These are phyloP conservation scores for Catharus minimus DNA, from an alignment of 2,113 vertebrate species.

Conservation along the genomic window DNA sequence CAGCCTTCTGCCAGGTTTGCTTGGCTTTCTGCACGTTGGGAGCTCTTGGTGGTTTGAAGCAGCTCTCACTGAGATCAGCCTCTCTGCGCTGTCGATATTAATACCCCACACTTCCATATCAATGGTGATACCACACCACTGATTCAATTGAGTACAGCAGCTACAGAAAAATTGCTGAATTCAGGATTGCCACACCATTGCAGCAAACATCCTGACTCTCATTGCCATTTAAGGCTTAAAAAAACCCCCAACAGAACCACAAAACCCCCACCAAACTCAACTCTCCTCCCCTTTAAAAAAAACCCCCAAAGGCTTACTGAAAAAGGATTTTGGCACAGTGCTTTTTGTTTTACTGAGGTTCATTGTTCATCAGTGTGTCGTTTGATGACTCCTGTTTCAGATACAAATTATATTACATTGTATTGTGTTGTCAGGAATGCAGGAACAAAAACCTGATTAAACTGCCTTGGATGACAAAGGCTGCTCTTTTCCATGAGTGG, in stretches of 20 bases:
- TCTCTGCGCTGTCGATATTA: not conserved
- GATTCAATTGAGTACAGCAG: not conserved
- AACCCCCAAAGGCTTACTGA: not conserved
- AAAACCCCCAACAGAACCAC: not conserved
- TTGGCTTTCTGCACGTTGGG: not conserved
- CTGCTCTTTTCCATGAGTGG: accelerated
- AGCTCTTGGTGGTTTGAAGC: not conserved
- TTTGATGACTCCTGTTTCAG: not conserved
- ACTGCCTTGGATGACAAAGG: not conserved
- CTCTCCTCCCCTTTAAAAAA: not conserved
- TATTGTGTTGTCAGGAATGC: not conserved
- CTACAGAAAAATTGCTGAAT: not conserved
- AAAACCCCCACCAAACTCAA: not conserved
- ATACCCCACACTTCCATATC: accelerated
- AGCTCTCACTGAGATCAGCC: not conserved
- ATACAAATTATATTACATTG: not conserved
- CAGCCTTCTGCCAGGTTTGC: not conserved
- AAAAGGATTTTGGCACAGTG: not conserved
- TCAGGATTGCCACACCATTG: not conserved
- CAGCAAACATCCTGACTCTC: not conserved
- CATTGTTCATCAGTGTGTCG: no score
- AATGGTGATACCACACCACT: not conserved
- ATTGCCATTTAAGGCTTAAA: not conserved
- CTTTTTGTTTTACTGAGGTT: not conserved
- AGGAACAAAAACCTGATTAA: not conserved